Conservation (phyloP, 2,888 invertebrate species). For the Serripes groenlandicus region DNA sequence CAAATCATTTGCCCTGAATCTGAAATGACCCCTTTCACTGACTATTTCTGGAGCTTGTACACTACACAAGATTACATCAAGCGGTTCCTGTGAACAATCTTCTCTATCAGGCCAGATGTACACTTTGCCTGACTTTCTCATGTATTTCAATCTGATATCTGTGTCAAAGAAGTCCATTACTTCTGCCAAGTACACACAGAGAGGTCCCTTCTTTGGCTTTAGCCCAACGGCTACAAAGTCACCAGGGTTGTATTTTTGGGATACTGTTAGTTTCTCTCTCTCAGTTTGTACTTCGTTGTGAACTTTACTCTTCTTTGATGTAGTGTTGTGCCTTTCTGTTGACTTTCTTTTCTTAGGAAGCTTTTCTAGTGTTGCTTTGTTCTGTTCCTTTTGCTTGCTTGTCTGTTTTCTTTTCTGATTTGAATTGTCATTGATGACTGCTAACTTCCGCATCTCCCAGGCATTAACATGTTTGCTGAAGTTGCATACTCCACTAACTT, state of each 20-base stretch:
- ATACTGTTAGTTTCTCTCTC: constrained; percentile 4
- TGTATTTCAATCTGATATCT: constrained; percentile 30
- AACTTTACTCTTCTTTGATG: background rate
- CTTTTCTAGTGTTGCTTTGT: background rate
- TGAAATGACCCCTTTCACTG: constrained; percentile 52
- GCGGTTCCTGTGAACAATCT: constrained; percentile 29
- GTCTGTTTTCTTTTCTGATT: too few relatives aligned
- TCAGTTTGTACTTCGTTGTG: background rate
- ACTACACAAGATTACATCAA: constrained; percentile 12
- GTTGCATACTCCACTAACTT: too few relatives aligned
- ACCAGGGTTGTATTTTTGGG: background rate
- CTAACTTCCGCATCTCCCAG: too few relatives aligned
- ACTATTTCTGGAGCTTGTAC: constrained; percentile 36
- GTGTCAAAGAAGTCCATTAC: constrained; percentile 19
- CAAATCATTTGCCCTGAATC: constrained; percentile 20
- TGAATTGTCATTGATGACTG: too few relatives aligned
- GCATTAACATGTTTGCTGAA: too few relatives aligned
- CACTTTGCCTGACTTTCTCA: constrained; percentile 24
- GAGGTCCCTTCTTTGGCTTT: constrained; percentile 44
- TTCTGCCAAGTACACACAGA: constrained; percentile 47
- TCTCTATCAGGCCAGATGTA: constrained; percentile 15
- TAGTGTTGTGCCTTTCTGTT: background rate
- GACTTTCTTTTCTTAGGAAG: background rate
- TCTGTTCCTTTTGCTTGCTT: too few relatives aligned
- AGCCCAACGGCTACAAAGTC: constrained; percentile 47